These are phyloP conservation scores for Sterrhoptilus dennistouni DNA, from an alignment of 2,113 vertebrate species.

Conservation along the genomic window DNA sequence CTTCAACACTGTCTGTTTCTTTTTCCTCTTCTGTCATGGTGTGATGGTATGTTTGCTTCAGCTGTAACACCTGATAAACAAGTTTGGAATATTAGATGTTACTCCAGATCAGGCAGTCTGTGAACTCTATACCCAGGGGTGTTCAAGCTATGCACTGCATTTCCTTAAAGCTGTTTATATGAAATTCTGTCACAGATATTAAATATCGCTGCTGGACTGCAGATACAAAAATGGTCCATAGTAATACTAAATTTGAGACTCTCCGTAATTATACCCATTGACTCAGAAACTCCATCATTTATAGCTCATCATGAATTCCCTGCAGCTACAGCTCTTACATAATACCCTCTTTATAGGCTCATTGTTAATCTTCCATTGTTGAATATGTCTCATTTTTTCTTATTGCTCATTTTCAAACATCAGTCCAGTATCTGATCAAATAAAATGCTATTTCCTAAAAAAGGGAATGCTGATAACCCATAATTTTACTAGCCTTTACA, in stretches of 20 bases:
- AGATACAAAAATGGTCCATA: not conserved
- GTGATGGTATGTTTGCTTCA: not conserved
- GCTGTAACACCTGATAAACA: not conserved
- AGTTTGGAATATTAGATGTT: not conserved
- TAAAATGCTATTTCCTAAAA: not conserved
- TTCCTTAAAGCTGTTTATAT: not conserved
- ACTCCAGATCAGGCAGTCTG: not conserved
- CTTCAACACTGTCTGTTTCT: not conserved
- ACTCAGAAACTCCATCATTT: not conserved
- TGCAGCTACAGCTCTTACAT: not conserved
- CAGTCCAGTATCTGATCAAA: not conserved
- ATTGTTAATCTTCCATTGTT: not conserved
- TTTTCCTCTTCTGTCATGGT: not conserved
- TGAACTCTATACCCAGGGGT: not conserved
- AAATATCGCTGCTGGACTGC: not conserved
- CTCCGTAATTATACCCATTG: not conserved
- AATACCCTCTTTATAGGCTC: not conserved
- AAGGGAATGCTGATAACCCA: not conserved
- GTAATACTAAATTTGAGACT: not conserved
- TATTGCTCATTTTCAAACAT: not conserved
- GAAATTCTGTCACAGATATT: not conserved
- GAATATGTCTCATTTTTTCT: not conserved
- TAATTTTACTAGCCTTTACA: not conserved
- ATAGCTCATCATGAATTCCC: not conserved
- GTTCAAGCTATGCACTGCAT: not conserved